A percentile compares a stretch with the other conserved stretches of the same genome.
Conservation (phyloP, 2,113 vertebrate genomes). For the Anser brachyrhynchus region DNA sequence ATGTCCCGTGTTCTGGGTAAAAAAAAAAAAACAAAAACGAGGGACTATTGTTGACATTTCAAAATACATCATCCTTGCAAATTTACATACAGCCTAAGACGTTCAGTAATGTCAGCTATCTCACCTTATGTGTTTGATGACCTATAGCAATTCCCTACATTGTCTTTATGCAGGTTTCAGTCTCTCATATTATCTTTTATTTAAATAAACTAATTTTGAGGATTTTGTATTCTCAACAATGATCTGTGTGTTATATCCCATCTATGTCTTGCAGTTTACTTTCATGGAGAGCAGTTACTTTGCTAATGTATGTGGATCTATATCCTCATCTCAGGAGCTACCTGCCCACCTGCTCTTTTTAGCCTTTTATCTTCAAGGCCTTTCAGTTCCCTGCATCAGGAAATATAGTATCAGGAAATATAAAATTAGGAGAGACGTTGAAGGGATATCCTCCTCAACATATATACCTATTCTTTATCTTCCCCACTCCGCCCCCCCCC, state of each 20-base stretch:
- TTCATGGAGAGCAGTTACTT: neutral
- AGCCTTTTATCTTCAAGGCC: neutral
- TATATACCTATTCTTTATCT: neutral
- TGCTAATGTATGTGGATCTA: neutral
- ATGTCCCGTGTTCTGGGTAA: neutral
- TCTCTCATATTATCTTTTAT: neutral
- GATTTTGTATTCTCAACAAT: neutral
- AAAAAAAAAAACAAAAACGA: neutral
- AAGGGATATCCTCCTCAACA: neutral
- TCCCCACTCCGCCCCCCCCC: neutral
- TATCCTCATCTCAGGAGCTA: neutral
- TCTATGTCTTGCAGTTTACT: neutral
- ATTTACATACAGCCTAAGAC: neutral
- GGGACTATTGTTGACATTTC: neutral
- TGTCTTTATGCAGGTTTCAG: neutral
- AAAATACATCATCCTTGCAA: neutral
- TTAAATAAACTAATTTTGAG: neutral
- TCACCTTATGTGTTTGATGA: neutral
- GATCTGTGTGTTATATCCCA: neutral
- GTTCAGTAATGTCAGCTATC: neutral
- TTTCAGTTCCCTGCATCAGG: neutral
- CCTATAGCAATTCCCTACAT: neutral
- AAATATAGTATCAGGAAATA: neutral
- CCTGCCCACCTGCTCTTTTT: neutral
- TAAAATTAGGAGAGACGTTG: neutral